A percentile compares a stretch with the other conserved stretches of the same genome.
phyloP scores from a whole-genome alignment of 1,140 invertebrate genomes.

The Euwallacea similis region DNA sequence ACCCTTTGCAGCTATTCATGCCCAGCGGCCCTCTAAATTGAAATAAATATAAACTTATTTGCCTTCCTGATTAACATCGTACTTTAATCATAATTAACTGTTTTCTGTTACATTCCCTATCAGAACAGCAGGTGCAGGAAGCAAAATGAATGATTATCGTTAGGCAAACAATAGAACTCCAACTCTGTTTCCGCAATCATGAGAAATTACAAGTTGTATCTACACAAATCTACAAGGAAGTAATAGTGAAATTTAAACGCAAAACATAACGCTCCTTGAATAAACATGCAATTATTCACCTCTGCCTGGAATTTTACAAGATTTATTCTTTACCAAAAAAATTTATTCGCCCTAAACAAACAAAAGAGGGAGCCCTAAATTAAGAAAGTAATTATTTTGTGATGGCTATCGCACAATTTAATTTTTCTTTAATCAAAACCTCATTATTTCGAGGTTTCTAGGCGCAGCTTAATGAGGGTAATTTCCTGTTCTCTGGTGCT shows the following conservation, averaged over 20 bases:
- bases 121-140: background rate
- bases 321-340: slow-evolving; percentile 1
- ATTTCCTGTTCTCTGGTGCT: slow-evolving; percentile 8
- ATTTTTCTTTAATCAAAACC: slow-evolving; percentile 20
- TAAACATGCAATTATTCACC: background rate
- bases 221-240: background rate
- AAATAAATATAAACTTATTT: too few species aligned
- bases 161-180: background rate
- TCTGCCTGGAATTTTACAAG: background rate
- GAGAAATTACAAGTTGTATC: background rate
- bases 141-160: background rate
- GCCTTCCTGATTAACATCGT: too few species aligned
- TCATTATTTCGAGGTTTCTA: slow-evolving; percentile 10
- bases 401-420: slow-evolving; percentile 7
- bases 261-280: background rate
- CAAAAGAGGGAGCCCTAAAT: background rate
- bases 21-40: too few species aligned
- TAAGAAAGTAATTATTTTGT: slow-evolving; percentile 17
- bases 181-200: background rate
- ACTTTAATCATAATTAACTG: background rate
- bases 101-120: background rate
- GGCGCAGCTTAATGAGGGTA: slow-evolving; percentile 7
- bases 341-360: background rate
- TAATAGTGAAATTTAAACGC: background rate
- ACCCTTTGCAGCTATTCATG: too few species aligned